Percentiles rank a stretch among this genome's conserved stretches.
Evolutionary conservation across 2,113 vertebrate genomes (phyloP).

Genomic region (Hypocryptadius cinnamomeus): DNA sequence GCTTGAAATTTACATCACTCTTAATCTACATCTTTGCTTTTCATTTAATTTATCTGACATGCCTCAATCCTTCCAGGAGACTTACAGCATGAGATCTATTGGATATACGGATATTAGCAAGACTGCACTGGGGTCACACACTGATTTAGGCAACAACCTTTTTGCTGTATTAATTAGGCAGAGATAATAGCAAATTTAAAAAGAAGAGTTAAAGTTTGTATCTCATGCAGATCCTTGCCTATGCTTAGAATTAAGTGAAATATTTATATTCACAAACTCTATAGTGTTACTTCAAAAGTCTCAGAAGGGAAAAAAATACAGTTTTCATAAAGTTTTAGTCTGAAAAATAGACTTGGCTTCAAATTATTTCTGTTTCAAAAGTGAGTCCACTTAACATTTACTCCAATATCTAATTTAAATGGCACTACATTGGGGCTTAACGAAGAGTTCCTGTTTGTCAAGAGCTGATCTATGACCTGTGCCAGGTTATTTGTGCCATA

Average conservation of each 20-base stretch:
- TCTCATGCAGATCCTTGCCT: neutral
- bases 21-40: slow-evolving; percentile 55
- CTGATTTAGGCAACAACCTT: slow-evolving; percentile 3
- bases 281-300: neutral
- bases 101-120: slow-evolving; percentile 34
- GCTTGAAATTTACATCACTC: slow-evolving; percentile 54
- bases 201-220: neutral
- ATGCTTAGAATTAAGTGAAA: neutral
- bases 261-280: neutral
- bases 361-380: neutral
- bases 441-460: neutral
- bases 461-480: neutral
- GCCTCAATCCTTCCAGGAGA: slow-evolving; percentile 31
- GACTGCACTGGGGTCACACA: neutral
- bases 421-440: neutral
- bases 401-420: neutral
- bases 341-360: neutral
- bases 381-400: neutral
- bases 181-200: neutral
- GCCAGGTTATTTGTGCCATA: neutral
- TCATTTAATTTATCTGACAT: slow-evolving; percentile 58
- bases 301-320: neutral
- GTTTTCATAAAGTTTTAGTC: neutral
- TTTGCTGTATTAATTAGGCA: slow-evolving; percentile 20
- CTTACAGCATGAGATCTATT: slow-evolving; percentile 33